Conservation (phyloP, 2,888 invertebrate species). For the Cheilosia variabilis region DNA sequence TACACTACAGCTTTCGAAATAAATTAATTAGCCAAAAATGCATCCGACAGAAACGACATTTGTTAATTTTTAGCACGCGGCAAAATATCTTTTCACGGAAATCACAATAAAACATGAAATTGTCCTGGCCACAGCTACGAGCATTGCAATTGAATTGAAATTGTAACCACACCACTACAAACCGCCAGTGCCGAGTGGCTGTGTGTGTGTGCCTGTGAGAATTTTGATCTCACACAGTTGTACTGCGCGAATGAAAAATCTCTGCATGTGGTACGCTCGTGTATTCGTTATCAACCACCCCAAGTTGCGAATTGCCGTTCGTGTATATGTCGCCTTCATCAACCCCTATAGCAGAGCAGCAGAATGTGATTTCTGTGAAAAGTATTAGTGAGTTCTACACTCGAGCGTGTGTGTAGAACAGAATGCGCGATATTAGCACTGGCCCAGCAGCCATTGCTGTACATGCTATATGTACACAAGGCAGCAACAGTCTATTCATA, state of each 20-base stretch:
- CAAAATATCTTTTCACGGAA: conserved; percentile 57
- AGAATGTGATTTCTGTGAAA: conserved; percentile 9
- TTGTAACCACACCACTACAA: conserved; percentile 64
- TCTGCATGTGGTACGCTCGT: conserved; percentile 15
- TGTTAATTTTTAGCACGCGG: conserved; percentile 57
- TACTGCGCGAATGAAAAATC: conserved; percentile 54
- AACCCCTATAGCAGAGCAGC: conserved; percentile 45
- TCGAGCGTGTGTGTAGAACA: background rate
- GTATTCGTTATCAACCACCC: conserved; percentile 57
- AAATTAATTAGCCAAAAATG: conserved; percentile 43
- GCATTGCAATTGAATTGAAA: conserved; percentile 62
- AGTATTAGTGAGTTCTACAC: conserved; percentile 37
- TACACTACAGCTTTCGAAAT: background rate
- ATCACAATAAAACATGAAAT: conserved; percentile 60
- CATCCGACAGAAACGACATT: conserved; percentile 22
- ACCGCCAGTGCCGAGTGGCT: background rate
- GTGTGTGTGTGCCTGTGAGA: conserved; percentile 10
- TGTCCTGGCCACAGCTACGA: conserved; percentile 52
- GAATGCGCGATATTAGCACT: conserved; percentile 18
- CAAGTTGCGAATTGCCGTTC: conserved; percentile 42
- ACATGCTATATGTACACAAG: conserved; percentile 47
- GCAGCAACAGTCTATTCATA: conserved; percentile 74
- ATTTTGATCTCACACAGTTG: conserved; percentile 44
- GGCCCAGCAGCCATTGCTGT: conserved; percentile 66
- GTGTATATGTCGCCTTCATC: conserved; percentile 27